These are phyloP conservation scores for Trachelus iudaicus DNA, from an alignment of 2,888 invertebrate species.

Conservation along the genomic window DNA sequence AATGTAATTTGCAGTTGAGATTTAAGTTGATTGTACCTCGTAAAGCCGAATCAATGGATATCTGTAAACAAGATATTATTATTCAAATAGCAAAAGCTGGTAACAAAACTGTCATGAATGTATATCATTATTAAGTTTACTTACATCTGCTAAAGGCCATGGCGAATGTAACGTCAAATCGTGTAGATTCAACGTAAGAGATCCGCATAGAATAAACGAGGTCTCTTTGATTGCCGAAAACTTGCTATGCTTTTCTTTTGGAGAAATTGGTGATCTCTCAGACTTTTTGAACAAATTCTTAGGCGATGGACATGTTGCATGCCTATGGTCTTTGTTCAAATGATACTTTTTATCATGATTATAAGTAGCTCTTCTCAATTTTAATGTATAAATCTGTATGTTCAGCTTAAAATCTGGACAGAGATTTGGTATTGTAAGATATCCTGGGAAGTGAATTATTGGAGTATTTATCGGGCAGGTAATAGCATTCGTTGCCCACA, in stretches of 20 bases:
- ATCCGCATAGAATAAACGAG: constrained; percentile 46
- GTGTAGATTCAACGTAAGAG: constrained; percentile 42
- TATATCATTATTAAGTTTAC: not conserved
- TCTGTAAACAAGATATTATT: constrained; percentile 19
- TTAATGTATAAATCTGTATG: constrained; percentile 66
- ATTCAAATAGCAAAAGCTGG: not conserved
- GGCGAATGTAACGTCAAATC: constrained; percentile 45
- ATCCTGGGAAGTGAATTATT: constrained; percentile 47
- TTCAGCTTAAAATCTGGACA: constrained; percentile 62
- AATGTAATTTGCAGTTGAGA: constrained; percentile 46
- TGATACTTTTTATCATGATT: constrained; percentile 59
- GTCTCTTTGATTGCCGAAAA: constrained; percentile 37
- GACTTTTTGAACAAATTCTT: constrained; percentile 36
- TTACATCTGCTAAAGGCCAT: constrained; percentile 47
- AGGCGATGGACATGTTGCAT: constrained; percentile 48
- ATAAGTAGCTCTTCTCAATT: constrained; percentile 56
- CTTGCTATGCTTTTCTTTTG: constrained; percentile 29
- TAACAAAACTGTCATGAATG: not conserved
- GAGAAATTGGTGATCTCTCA: constrained; percentile 26
- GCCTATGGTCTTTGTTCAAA: constrained; percentile 41
- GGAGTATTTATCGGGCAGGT: constrained; percentile 36
- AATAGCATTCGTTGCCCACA: constrained; percentile 50
- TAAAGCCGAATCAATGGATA: constrained; percentile 43
- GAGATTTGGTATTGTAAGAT: constrained; percentile 55
- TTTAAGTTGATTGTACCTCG: constrained; percentile 48